Base-by-base conservation (phyloP, 1,140 invertebrate species). In the Phenacoccus solenopsis region DNA sequence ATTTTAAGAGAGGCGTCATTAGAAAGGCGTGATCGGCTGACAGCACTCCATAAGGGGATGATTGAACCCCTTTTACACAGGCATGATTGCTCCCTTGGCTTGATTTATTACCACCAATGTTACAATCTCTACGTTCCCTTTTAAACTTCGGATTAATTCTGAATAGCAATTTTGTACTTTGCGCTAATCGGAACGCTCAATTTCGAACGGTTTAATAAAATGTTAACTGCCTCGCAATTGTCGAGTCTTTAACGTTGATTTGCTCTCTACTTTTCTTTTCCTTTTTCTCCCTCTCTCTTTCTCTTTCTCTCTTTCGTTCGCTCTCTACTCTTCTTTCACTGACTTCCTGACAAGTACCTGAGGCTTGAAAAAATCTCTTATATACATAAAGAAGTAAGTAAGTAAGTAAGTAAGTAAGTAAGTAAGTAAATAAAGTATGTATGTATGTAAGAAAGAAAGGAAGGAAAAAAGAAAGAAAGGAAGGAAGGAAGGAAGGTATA, bases 1-100 rank as follows among this genome's bases (percentile, higher is more conserved):
- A 16, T 64, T 64, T 64, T 4, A 64, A 64, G 59, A 64, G 59
- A 64, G 59, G 59, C 59, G 59, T 64, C 59, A 64, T 64, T 64
- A 64, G 59, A 64, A 22, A 64, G 59, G 59, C 59, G 59, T 64
- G 59, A 64, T 64, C 59, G 59, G 59, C 59, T 64, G 59, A 64
- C 59, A 64, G 59, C 59, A 64, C 59, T 64, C 59, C 59, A 64
- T 64, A 64, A 64, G 59, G 59, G 59, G 59, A 64, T 64, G 59
- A 64, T 64, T 64, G 59, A 64, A 64, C 59, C 59, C 59, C 59
- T 64, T 64, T 64, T 64, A 64, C 59, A 25, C 59, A 25, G 59
- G 13, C 59, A 64, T 25, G 59, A 64, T 64, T 64, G 59, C 59
- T 64, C 59, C 59, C 59, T 64, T 22, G 59, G 25, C 13, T 64